Evolutionary conservation across 2,113 vertebrate genomes (phyloP).

Genomic region (Forbesichthys papilliferus): DNA sequence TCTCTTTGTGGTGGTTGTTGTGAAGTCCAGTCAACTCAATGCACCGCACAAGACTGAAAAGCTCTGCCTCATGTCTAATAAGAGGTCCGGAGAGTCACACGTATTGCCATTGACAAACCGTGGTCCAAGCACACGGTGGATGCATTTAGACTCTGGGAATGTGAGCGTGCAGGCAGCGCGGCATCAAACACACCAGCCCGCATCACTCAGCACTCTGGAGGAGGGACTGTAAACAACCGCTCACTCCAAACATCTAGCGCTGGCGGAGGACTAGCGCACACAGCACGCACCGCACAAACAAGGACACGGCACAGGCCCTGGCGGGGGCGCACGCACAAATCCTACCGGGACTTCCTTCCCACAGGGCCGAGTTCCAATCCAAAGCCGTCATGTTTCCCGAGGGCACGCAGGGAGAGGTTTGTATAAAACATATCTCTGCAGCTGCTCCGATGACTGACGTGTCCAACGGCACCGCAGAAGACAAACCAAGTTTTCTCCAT

Average conservation of each 20-base stretch:
- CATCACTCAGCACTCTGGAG: slow-evolving; percentile 66
- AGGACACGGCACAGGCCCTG: slow-evolving; percentile 59
- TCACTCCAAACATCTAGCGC: slow-evolving; percentile 62
- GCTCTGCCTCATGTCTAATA: slow-evolving; percentile 51
- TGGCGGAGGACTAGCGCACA: slow-evolving; percentile 50
- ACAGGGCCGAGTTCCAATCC: slow-evolving; percentile 66
- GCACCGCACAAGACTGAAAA: slow-evolving; percentile 7
- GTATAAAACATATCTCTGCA: slow-evolving; percentile 73
- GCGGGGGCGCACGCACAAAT: slow-evolving; percentile 63
- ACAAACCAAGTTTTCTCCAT: slow-evolving; percentile 40
- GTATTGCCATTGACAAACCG: slow-evolving; percentile 29
- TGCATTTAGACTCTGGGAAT: slow-evolving; percentile 52
- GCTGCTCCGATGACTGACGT: slow-evolving; percentile 70
- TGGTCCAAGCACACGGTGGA: slow-evolving; percentile 29
- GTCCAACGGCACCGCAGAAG: slow-evolving; percentile 49
- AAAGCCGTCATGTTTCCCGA: slow-evolving; percentile 75
- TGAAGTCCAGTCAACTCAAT: too few species aligned
- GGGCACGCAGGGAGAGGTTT: slow-evolving; percentile 68
- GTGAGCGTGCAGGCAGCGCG: slow-evolving; percentile 47
- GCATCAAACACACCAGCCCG: slow-evolving; percentile 56
- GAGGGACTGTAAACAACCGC: slow-evolving; percentile 59
- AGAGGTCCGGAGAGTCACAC: slow-evolving; percentile 51
- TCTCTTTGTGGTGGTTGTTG: too few species aligned
- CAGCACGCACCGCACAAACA: slow-evolving; percentile 52
- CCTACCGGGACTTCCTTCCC: slow-evolving; percentile 67